phyloP scores from a whole-genome alignment of 2,797 vertebrate species.

The Chelon labrosus region DNA sequence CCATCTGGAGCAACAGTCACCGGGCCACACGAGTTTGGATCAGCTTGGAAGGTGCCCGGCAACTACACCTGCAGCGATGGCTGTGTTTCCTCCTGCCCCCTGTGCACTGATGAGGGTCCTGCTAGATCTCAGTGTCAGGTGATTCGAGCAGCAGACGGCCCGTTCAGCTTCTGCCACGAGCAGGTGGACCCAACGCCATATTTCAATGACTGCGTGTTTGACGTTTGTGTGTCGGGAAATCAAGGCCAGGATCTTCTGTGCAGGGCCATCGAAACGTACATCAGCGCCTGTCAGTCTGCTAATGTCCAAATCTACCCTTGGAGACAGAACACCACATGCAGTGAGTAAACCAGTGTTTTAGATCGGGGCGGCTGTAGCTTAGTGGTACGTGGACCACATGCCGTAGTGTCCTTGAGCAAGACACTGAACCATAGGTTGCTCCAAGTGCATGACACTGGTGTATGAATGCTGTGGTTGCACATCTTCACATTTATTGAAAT shows the following conservation, averaged over 20 bases:
- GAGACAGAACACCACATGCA: conserved; percentile 83
- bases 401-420: too few species aligned
- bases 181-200: conserved; percentile 74
- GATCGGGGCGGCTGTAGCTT: too few species aligned
- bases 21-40: conserved; percentile 68
- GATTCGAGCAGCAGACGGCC: conserved; percentile 72
- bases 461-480: too few species aligned
- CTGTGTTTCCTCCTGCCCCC: conserved; percentile 61
- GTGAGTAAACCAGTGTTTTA: conserved; percentile 71
- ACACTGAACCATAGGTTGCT: too few species aligned
- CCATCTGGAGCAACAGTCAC: conserved; percentile 30
- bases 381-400: too few species aligned
- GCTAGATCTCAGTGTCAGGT: conserved; percentile 73
- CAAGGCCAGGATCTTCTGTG: conserved; percentile 70
- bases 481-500: neutral
- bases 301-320: conserved; percentile 77
- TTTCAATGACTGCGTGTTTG: conserved; percentile 85
- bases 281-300: conserved; percentile 83
- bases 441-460: too few species aligned
- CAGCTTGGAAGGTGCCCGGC: conserved; percentile 77
- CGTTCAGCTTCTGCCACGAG: conserved; percentile 80
- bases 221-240: conserved; percentile 73
- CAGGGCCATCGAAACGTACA: conserved; percentile 75
- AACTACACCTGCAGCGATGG: conserved; percentile 72
- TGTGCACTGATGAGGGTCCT: conserved; percentile 18